Evolutionary conservation across 2,797 vertebrate genomes (phyloP).

Genomic region (Myripristis murdjan): DNA sequence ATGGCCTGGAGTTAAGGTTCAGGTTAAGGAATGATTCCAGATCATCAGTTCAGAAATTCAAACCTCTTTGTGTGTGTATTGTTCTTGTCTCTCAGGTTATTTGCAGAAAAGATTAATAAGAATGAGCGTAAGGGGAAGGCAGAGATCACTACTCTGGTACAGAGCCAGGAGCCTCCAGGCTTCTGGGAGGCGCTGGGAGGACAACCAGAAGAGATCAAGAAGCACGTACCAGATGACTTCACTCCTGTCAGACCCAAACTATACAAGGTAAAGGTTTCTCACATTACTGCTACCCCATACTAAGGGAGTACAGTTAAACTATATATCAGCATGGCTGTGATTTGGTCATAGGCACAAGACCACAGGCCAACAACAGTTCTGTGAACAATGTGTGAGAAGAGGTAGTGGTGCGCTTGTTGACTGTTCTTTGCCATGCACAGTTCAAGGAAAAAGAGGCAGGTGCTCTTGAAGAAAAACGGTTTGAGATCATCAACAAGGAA

Average conservation of each 20-base stretch:
- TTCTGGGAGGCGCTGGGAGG: conserved; percentile 95
- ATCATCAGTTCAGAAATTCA: not conserved
- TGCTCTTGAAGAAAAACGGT: too few species aligned
- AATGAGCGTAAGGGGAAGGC: conserved; percentile 97
- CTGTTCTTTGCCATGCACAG: too few species aligned
- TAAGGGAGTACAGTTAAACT: too few species aligned
- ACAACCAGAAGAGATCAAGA: conserved; percentile 93
- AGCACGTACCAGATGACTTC: conserved; percentile 94
- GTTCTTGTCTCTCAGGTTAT: conserved; percentile 86
- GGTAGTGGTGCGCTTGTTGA: too few species aligned
- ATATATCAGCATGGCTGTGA: too few species aligned
- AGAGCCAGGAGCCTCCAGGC: conserved; percentile 91
- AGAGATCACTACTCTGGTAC: conserved; percentile 89
- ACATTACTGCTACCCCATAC: too few species aligned
- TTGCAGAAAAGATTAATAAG: conserved; percentile 98
- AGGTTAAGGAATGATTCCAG: not conserved
- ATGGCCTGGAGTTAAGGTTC: not conserved
- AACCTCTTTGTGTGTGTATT: not conserved
- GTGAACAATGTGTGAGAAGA: too few species aligned
- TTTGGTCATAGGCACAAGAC: too few species aligned
- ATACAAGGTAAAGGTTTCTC: conserved; percentile 89
- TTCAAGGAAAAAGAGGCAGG: too few species aligned
- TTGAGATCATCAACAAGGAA: too few species aligned
- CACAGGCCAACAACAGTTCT: too few species aligned
- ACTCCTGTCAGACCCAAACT: conserved; percentile 92